Conservation (phyloP, 2,113 vertebrate genomes). For the Cinclus cinclus region DNA sequence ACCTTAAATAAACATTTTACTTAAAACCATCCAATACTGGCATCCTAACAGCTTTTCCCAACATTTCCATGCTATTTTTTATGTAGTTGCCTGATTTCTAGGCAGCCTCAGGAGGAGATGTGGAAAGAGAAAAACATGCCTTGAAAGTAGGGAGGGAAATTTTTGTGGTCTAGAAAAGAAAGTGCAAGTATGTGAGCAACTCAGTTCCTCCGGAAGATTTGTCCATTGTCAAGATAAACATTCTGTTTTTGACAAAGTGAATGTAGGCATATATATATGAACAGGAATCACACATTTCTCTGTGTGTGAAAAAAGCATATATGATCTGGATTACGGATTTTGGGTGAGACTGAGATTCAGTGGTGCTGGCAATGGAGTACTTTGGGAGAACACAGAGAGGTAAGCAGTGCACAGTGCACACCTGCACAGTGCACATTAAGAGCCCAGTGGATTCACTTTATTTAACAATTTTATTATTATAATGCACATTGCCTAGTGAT, state of each 20-base stretch:
- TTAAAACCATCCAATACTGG: background rate
- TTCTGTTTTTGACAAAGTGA: background rate
- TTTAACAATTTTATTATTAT: background rate
- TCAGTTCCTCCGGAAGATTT: background rate
- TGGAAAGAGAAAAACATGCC: background rate
- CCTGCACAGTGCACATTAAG: background rate
- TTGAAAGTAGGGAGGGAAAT: background rate
- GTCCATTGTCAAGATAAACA: background rate
- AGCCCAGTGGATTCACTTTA: background rate
- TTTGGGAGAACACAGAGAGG: background rate
- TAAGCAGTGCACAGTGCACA: fast-evolving
- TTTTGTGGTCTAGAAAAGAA: background rate
- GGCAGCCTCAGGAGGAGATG: background rate
- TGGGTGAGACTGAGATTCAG: background rate
- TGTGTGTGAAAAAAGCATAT: background rate
- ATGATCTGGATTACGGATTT: background rate
- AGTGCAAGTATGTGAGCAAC: background rate
- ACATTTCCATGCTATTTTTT: background rate
- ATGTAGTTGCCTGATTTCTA: background rate
- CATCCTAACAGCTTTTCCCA: background rate
- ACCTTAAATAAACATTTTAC: background rate
- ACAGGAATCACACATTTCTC: background rate
- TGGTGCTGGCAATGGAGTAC: background rate
- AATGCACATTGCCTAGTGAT: background rate
- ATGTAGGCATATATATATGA: background rate